phyloP scores from a whole-genome alignment of 2,113 vertebrate species.

The Ageneiosus marmoratus region DNA sequence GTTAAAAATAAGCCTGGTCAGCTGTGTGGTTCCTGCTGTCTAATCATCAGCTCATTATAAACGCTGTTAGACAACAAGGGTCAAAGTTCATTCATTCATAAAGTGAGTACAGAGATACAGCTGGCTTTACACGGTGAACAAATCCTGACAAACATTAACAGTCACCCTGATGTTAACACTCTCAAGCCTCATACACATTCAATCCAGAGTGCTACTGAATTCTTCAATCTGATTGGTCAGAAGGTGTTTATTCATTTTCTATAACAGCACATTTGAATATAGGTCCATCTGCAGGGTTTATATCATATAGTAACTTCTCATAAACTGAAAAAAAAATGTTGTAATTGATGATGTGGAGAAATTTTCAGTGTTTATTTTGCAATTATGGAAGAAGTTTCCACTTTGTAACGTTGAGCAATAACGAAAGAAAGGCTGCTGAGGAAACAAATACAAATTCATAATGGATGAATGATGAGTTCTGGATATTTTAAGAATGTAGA shows the following conservation, averaged over 20 bases:
- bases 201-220: neutral
- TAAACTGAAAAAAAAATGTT: too few species aligned
- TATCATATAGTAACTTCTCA: neutral
- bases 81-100: constrained; percentile 5
- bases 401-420: too few species aligned
- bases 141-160: constrained; percentile 14
- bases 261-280: neutral
- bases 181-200: neutral
- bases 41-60: neutral
- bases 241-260: neutral
- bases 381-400: too few species aligned
- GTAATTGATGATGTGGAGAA: too few species aligned
- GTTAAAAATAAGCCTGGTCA: neutral
- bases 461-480: too few species aligned
- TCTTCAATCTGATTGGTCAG: neutral
- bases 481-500: too few species aligned
- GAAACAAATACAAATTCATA: too few species aligned
- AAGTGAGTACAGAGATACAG: neutral
- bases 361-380: too few species aligned
- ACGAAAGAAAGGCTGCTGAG: too few species aligned
- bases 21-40: neutral
- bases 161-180: neutral
- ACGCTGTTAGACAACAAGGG: neutral
- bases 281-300: too few species aligned
- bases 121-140: neutral